Evolutionary conservation across 2,113 vertebrate species (phyloP).

Genomic region (Atlantisia rogersi): DNA sequence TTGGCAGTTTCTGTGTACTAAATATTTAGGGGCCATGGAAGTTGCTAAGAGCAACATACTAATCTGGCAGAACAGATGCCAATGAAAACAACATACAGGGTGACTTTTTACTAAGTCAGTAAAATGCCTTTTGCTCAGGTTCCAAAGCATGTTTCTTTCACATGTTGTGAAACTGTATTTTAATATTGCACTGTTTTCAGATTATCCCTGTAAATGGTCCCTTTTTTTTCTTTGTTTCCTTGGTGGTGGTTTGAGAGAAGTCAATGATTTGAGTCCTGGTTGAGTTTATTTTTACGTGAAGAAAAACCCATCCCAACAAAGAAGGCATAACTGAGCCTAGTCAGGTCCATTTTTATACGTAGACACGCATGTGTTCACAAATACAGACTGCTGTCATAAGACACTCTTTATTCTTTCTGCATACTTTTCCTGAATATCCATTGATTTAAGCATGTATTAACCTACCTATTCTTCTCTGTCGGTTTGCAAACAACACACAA

Average conservation of each 20-base stretch:
- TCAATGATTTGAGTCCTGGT: neutral
- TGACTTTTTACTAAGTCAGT: constrained; percentile 67
- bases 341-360: neutral
- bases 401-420: neutral
- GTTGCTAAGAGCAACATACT: constrained; percentile 53
- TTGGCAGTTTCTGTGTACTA: constrained; percentile 55
- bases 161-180: constrained; percentile 68
- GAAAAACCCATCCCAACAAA: neutral
- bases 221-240: neutral
- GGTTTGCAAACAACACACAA: neutral
- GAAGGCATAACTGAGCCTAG: neutral
- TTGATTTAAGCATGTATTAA: neutral
- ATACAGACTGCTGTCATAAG: neutral
- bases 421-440: neutral
- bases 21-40: constrained; percentile 48
- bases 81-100: constrained; percentile 58
- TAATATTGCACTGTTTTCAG: constrained; percentile 78
- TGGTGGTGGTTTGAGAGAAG: constrained; percentile 9
- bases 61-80: constrained; percentile 60
- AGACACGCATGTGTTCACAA: neutral
- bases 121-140: constrained; percentile 79
- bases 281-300: neutral
- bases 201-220: constrained; percentile 65
- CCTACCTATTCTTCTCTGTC: neutral
- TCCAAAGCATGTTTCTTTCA: constrained; percentile 74